These are phyloP conservation scores for Xiphophorus couchianus DNA, from an alignment of 2,113 vertebrate genomes.

Conservation along the genomic window DNA sequence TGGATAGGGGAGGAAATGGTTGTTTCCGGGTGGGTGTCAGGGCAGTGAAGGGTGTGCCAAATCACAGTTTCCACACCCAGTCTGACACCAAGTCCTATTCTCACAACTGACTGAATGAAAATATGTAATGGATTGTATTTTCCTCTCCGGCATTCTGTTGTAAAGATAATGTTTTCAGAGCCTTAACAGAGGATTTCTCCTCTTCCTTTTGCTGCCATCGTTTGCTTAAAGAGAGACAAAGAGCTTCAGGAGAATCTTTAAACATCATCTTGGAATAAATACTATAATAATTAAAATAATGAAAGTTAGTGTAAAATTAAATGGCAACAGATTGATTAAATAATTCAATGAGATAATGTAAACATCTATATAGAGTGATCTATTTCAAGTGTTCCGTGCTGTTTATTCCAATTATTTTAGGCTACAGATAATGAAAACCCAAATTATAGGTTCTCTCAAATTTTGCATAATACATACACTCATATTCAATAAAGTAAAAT, in stretches of 20 bases:
- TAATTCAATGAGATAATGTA: too few species aligned
- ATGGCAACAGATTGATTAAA: too few species aligned
- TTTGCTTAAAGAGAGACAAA: constrained; percentile 29
- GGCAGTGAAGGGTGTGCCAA: constrained; percentile 45
- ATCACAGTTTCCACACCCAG: constrained; percentile 60
- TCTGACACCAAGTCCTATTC: constrained; percentile 72
- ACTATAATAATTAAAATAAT: too few species aligned
- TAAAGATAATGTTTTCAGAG: constrained; percentile 57
- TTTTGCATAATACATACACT: too few species aligned
- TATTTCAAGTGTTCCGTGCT: too few species aligned
- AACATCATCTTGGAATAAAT: not conserved
- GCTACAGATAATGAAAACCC: too few species aligned
- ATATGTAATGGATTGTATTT: constrained; percentile 56
- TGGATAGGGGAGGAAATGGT: constrained; percentile 69
- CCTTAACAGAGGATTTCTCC: constrained; percentile 40
- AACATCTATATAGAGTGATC: too few species aligned
- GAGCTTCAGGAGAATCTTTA: constrained; percentile 18
- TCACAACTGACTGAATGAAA: constrained; percentile 71
- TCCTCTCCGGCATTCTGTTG: constrained; percentile 36
- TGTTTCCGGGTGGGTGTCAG: constrained; percentile 60
- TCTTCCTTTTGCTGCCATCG: constrained; percentile 24
- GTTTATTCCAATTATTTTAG: too few species aligned
- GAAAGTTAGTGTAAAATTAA: too few species aligned
- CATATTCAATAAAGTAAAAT: too few species aligned
- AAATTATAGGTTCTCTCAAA: too few species aligned